Evolutionary conservation across 2,888 invertebrate genomes (phyloP).

Genomic region (Bimastos eiseni): DNA sequence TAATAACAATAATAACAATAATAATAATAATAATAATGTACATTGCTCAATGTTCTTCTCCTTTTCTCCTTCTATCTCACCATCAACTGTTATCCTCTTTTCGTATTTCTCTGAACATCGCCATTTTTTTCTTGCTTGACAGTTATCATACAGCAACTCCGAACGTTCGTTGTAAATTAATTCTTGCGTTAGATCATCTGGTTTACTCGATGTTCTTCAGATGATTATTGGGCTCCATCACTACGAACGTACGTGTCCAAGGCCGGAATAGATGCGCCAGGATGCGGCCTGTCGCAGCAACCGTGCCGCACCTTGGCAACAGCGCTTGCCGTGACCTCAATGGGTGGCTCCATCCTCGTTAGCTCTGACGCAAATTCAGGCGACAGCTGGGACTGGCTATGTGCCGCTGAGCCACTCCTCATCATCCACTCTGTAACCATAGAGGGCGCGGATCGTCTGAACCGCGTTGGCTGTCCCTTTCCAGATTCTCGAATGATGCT

Average conservation of each 20-base stretch:
- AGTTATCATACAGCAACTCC: no score
- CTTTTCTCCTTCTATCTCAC: neutral
- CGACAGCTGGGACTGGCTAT: constrained; percentile 14
- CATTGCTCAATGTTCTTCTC: no score
- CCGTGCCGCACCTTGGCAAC: constrained; percentile 7
- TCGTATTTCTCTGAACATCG: neutral
- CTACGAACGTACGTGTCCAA: neutral
- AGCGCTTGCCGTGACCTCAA: neutral
- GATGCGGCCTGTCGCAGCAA: neutral
- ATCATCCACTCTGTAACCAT: neutral
- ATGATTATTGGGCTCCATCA: neutral
- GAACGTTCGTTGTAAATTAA: no score
- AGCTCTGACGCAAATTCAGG: neutral
- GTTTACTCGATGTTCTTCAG: neutral
- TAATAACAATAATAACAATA: neutral
- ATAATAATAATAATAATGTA: neutral
- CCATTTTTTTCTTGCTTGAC: neutral
- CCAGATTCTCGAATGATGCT: neutral
- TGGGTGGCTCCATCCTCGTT: neutral
- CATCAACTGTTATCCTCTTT: neutral
- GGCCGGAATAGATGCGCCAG: neutral
- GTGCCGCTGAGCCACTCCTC: neutral
- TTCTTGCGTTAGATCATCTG: no score
- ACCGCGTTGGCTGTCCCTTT: constrained; percentile 15
- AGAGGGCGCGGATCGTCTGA: neutral